Conservation (phyloP, 1,140 invertebrate species). For the Dryas iulia region DNA sequence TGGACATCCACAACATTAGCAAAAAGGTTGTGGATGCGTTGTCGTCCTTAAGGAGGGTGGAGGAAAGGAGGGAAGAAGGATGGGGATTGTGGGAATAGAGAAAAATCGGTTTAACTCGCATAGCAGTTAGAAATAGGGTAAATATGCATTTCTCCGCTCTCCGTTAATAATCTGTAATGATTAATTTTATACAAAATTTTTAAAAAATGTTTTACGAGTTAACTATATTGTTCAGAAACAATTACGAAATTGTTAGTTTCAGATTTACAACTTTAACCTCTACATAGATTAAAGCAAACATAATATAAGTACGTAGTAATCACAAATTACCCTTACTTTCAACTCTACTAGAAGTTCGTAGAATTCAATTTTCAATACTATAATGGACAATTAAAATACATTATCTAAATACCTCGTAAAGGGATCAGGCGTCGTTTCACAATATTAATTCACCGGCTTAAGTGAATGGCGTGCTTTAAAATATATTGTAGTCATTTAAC, state of each 20-base stretch:
- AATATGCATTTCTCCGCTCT: no score
- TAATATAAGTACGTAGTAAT: not conserved
- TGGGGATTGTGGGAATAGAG: no score
- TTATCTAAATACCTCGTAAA: not conserved
- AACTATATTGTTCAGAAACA: not conserved
- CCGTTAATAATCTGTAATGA: no score
- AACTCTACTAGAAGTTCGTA: not conserved
- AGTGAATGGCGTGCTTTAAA: not conserved
- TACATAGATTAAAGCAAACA: not conserved
- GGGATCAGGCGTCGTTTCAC: not conserved
- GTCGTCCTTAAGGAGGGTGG: no score
- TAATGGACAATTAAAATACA: not conserved
- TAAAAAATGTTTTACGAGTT: no score
- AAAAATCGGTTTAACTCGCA: no score
- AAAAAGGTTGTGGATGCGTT: no score
- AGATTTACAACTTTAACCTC: not conserved
- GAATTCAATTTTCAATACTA: not conserved
- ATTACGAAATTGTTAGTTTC: not conserved
- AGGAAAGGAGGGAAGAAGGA: no score
- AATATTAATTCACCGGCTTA: not conserved
- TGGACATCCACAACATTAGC: no score
- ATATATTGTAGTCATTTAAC: not conserved
- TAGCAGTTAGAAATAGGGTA: no score
- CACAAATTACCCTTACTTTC: not conserved
- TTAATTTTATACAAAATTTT: no score